Percentiles rank a stretch among this genome's conserved stretches.
These are phyloP conservation scores for Gila orcuttii DNA, from an alignment of 2,113 vertebrate species.

Conservation along the genomic window DNA sequence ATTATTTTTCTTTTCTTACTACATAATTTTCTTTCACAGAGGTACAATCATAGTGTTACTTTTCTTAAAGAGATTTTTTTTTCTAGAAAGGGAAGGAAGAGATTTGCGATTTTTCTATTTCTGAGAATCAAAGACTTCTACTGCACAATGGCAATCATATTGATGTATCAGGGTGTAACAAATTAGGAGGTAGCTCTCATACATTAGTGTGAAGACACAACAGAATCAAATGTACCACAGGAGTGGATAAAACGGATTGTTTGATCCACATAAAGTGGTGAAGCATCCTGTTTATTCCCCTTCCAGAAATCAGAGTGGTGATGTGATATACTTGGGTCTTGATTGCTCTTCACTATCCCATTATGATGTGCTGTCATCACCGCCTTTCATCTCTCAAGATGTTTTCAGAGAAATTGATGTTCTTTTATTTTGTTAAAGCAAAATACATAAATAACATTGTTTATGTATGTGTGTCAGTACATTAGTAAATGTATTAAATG, in stretches of 20 bases:
- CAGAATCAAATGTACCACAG: neutral
- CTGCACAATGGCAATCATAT: neutral
- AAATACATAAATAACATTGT: too few species aligned
- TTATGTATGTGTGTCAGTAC: neutral
- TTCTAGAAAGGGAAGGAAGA: neutral
- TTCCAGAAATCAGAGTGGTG: neutral
- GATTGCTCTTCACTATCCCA: constrained; percentile 1
- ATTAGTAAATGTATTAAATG: neutral
- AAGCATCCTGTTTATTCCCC: constrained; percentile 28
- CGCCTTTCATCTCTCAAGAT: neutral
- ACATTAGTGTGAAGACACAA: neutral
- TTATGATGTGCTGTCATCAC: neutral
- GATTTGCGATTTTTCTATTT: neutral
- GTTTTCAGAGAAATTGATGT: neutral
- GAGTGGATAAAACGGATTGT: neutral
- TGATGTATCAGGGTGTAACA: neutral
- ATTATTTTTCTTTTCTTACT: neutral
- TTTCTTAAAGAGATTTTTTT: too few species aligned
- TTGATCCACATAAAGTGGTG: neutral
- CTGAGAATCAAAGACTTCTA: neutral
- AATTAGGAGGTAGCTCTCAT: neutral
- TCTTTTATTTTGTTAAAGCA: neutral
- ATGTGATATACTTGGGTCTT: neutral
- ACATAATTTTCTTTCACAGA: neutral
- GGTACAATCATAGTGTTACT: too few species aligned